These are phyloP conservation scores for Zygogramma bicolorata DNA, from an alignment of 2,888 invertebrate genomes.

Conservation along the genomic window DNA sequence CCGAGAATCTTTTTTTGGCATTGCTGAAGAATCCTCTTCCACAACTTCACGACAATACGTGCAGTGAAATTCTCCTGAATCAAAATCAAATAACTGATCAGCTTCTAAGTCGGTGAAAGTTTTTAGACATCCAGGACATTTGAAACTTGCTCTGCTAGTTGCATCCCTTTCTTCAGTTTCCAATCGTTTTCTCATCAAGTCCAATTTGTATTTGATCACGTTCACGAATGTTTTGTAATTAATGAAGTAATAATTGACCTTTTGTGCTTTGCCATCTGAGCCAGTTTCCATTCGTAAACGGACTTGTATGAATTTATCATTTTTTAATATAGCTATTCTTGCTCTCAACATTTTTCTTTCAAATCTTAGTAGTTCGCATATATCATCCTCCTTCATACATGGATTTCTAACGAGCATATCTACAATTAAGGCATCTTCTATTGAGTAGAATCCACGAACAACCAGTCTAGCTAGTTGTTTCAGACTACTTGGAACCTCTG, in stretches of 20 bases:
- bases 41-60: constrained; percentile 91
- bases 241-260: constrained; percentile 97
- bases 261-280: constrained; percentile 92
- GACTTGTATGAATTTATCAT: constrained; percentile 94
- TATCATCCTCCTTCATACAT: constrained; percentile 93
- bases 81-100: constrained; percentile 88
- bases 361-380: constrained; percentile 90
- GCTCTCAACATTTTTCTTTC: constrained; percentile 94
- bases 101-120: constrained; percentile 97
- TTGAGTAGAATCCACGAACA: constrained; percentile 92
- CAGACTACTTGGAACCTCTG: constrained; percentile 93
- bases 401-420: constrained; percentile 97
- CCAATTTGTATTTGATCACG: constrained; percentile 97
- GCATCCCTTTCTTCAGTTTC: constrained; percentile 96
- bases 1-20: constrained; percentile 93
- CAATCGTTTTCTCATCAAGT: constrained; percentile 94
- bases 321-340: constrained; percentile 86
- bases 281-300: constrained; percentile 96
- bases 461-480: constrained; percentile 93
- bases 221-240: constrained; percentile 98
- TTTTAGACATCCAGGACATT: constrained; percentile 90
- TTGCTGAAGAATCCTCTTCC: constrained; percentile 93
- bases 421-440: constrained; percentile 93
- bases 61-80: constrained; percentile 88
- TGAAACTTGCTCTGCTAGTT: constrained; percentile 94